These are phyloP conservation scores for Cariama cristata DNA, from an alignment of 2,113 vertebrate genomes.

Conservation along the genomic window DNA sequence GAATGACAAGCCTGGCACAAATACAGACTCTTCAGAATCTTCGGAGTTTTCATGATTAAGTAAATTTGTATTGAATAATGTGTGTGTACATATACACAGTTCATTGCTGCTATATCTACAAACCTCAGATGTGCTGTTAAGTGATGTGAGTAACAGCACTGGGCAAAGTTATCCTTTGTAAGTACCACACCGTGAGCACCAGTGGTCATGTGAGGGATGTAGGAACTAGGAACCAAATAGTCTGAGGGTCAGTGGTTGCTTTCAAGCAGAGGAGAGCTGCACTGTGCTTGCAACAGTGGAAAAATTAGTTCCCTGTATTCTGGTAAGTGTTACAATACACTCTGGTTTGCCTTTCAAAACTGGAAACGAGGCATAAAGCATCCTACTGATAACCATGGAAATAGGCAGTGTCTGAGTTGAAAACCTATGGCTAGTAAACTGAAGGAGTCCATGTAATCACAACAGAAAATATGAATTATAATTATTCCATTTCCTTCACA, in stretches of 20 bases:
- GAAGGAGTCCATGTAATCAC: background rate
- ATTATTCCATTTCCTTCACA: background rate
- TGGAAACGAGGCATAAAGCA: background rate
- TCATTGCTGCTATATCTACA: background rate
- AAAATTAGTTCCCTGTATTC: background rate
- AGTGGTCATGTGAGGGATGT: background rate
- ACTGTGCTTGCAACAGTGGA: background rate
- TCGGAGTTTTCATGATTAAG: background rate
- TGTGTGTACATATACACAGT: fast-evolving
- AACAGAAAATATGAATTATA: background rate
- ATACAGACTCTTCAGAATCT: background rate
- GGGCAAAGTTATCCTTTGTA: no score
- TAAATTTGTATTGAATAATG: background rate
- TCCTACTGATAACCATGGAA: background rate
- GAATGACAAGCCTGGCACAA: background rate
- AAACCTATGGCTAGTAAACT: background rate
- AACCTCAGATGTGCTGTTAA: fast-evolving
- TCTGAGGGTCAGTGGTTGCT: background rate
- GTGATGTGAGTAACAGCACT: background rate
- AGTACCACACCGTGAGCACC: background rate
- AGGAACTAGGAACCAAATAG: background rate
- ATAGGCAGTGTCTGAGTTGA: background rate
- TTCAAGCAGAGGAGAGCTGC: background rate
- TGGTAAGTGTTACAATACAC: background rate
- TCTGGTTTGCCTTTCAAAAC: background rate